Evolutionary conservation across 2,113 vertebrate species (phyloP), one percentile per base, ranked within the genome.

Genomic region (Chroicocephalus ridibundus): DNA sequence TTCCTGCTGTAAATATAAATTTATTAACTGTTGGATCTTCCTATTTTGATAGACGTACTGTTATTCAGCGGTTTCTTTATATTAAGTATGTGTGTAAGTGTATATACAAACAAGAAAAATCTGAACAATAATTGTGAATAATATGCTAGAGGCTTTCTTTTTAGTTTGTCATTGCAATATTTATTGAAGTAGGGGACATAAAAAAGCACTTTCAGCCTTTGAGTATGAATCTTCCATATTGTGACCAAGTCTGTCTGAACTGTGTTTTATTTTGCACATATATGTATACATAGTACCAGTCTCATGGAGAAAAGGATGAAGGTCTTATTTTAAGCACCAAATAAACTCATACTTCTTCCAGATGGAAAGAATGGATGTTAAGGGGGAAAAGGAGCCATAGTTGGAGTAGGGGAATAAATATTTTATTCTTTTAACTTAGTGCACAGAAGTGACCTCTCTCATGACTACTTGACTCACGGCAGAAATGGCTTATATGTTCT

Each of bases 1-100:
- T 69, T 40, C 21, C 69, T 95, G 70, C 78, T 86, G 44, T 86
- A 80, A 97, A 66, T 77, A 46, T 61, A 60, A 47, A 44, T 52
- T 52, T 42, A 10, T 46, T 82, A 78, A 61, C 22, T 44, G 16
- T 11, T 83, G 22, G 9, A 32, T 82, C 14, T 32, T 84, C 7
- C 1, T 65, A 13, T 65, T 87, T 86, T 81, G 47, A 24, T 31
- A 18, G 40, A 14, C 0, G 0, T 75, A 60, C 47, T 64, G 6
- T n/a, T 68, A 10, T 40, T 64, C 15, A 68, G 24, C 6, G n/a
- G 15, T 74, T 75, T 60, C 18, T 57, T 86, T 81, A 64, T 46
- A 44, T 70, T 81, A 70, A 66, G 27, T 46, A 25, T 29, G 4
- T 9, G 5, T 40, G 38, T 34, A 49, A 75, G 34, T 15, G 2